Percentiles rank a stretch among this genome's conserved stretches.
These are phyloP conservation scores for Nerophis ophidion DNA, from an alignment of 2,113 vertebrate genomes.

Conservation along the genomic window DNA sequence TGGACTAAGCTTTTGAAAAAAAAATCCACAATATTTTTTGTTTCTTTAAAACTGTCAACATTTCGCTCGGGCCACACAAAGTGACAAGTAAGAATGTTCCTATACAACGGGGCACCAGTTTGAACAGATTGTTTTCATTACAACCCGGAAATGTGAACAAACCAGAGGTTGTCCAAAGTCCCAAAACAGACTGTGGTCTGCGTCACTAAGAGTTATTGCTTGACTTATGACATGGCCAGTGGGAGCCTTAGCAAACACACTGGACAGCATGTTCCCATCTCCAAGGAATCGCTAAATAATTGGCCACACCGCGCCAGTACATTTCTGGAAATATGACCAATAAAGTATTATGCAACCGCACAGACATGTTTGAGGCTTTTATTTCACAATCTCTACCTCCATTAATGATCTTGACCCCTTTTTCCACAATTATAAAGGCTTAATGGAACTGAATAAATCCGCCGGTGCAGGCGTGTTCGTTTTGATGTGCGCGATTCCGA, in stretches of 20 bases:
- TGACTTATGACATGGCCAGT: conserved; percentile 53
- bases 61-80: too few relatives aligned
- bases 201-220: conserved; percentile 54
- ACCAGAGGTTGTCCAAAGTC: too few relatives aligned
- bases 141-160: too few relatives aligned
- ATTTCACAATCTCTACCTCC: conserved; percentile 59
- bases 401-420: conserved; percentile 61
- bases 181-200: conserved; percentile 14
- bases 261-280: conserved; percentile 55
- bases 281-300: conserved; percentile 58
- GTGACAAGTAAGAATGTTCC: conserved; percentile 4
- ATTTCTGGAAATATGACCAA: conserved; percentile 56
- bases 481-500: conserved; percentile 19
- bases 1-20: too few relatives aligned
- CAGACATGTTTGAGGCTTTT: conserved; percentile 45
- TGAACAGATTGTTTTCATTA: too few relatives aligned
- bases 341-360: conserved; percentile 60
- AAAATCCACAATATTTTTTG: too few relatives aligned
- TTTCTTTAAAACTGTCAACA: too few relatives aligned
- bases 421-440: conserved; percentile 50
- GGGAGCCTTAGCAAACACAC: conserved; percentile 54
- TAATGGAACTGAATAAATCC: conserved; percentile 64
- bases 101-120: too few relatives aligned
- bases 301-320: conserved; percentile 55
- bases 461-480: conserved; percentile 25